phyloP scores from a whole-genome alignment of 2,797 vertebrate species.

The Cyprinella venusta region DNA sequence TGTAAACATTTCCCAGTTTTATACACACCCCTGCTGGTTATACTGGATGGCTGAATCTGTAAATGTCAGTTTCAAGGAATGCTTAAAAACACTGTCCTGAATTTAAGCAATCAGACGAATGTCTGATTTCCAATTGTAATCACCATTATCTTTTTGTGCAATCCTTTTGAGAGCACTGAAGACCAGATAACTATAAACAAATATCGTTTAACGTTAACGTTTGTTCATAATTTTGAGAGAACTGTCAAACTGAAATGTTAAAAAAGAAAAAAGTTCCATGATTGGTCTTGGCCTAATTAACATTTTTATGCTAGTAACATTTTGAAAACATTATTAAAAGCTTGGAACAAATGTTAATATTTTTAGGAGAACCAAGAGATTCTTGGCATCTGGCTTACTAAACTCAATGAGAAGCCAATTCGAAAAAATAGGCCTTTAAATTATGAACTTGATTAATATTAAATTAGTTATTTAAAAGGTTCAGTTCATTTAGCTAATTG shows the following conservation, averaged over 20 bases:
- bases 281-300: too few relatives aligned
- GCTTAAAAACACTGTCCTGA: background rate
- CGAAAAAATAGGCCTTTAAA: too few relatives aligned
- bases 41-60: conserved; percentile 11
- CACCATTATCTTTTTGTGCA: too few relatives aligned
- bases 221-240: too few relatives aligned
- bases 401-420: background rate
- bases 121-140: too few relatives aligned
- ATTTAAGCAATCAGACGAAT: background rate
- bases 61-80: conserved; percentile 17
- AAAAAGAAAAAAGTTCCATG: background rate
- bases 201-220: too few relatives aligned
- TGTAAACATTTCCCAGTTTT: background rate
- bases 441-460: background rate
- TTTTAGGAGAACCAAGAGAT: background rate
- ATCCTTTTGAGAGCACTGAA: too few relatives aligned
- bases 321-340: background rate
- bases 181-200: too few relatives aligned
- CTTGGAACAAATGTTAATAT: background rate
- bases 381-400: background rate
- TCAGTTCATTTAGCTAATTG: background rate
- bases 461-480: background rate
- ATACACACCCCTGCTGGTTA: conserved; percentile 34
- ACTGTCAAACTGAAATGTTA: background rate
- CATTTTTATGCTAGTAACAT: background rate